Evolutionary conservation across 1,140 invertebrate genomes (phyloP).

Genomic region (Zaprionus taronus): DNA sequence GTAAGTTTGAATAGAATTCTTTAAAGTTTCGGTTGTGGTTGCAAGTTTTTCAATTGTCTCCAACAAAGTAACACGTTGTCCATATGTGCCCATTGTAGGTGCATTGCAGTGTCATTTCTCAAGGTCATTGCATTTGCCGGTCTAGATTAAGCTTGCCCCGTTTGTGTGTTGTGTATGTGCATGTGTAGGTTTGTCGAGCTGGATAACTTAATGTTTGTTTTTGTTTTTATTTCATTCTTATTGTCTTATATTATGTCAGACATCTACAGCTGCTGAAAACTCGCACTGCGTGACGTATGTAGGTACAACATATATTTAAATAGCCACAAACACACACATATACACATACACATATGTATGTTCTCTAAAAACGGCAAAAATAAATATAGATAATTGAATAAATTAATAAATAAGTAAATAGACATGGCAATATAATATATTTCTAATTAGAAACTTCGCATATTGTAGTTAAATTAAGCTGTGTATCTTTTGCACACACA

Average conservation of each 20-base stretch:
- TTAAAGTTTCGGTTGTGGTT: not conserved
- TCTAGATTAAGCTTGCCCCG: conserved; percentile 31
- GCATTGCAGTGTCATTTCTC: conserved; percentile 71
- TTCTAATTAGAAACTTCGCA: not conserved
- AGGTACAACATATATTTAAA: conserved; percentile 1
- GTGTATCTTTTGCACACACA: not conserved
- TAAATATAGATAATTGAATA: not conserved
- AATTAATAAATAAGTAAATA: not conserved
- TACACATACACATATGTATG: not conserved
- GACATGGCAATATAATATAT: not conserved
- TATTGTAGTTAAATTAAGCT: not conserved
- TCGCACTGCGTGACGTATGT: conserved; percentile 5
- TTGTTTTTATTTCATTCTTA: conserved; percentile 8
- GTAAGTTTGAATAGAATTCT: conserved; percentile 47
- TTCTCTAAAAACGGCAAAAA: not conserved
- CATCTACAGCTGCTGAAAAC: conserved; percentile 26
- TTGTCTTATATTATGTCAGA: conserved; percentile 53
- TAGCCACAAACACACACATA: not conserved
- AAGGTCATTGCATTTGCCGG: conserved; percentile 76
- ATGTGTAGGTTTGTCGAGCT: conserved; percentile 40
- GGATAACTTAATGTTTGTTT: conserved; percentile 37
- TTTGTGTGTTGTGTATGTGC: conserved; percentile 39
- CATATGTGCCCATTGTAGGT: conserved; percentile 18
- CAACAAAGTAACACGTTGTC: conserved; percentile 49
- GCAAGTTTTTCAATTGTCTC: not conserved